Percentiles rank a stretch among this genome's conserved stretches.
phyloP scores from a whole-genome alignment of 2,888 invertebrate species.

The Drosophila imparisetae region DNA sequence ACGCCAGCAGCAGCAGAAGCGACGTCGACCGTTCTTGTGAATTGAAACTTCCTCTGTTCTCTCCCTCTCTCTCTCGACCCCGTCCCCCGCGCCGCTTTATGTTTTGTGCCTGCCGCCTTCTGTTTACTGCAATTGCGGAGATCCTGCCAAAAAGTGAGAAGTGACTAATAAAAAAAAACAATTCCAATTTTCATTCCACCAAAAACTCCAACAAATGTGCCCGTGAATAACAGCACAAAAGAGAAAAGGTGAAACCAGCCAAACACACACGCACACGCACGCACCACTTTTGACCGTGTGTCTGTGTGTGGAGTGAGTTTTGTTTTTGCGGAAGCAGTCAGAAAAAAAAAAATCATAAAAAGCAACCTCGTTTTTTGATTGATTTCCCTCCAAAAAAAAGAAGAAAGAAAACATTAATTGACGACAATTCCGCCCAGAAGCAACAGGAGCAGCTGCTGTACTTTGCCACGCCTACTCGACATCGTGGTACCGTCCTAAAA shows the following conservation, averaged over 20 bases:
- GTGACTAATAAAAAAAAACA: conserved; percentile 23
- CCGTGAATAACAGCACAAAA: conserved; percentile 66
- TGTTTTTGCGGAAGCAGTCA: conserved; percentile 45
- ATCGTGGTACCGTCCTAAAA: conserved; percentile 65
- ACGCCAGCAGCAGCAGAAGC: conserved; percentile 30
- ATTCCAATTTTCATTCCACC: conserved; percentile 61
- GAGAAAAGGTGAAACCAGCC: conserved; percentile 76
- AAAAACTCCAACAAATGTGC: conserved; percentile 45
- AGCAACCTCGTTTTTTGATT: conserved; percentile 48
- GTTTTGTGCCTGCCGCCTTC: conserved; percentile 27
- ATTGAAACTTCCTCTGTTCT: conserved; percentile 72
- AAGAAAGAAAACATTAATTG: conserved; percentile 42
- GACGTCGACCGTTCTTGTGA: conserved; percentile 70
- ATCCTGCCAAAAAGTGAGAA: conserved; percentile 44
- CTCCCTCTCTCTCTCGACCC: conserved; percentile 20
- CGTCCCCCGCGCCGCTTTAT: conserved; percentile 4
- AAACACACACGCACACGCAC: conserved; percentile 37
- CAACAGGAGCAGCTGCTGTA: conserved; percentile 64
- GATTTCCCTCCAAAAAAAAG: conserved; percentile 81
- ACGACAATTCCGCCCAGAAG: conserved; percentile 81
- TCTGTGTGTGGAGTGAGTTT: conserved; percentile 53
- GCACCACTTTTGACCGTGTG: conserved; percentile 40
- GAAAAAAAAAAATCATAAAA: conserved; percentile 44
- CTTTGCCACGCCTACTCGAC: conserved; percentile 61
- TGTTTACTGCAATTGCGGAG: conserved; percentile 21